phyloP scores from a whole-genome alignment of 2,888 invertebrate genomes.

The Pimpla rufipes region DNA sequence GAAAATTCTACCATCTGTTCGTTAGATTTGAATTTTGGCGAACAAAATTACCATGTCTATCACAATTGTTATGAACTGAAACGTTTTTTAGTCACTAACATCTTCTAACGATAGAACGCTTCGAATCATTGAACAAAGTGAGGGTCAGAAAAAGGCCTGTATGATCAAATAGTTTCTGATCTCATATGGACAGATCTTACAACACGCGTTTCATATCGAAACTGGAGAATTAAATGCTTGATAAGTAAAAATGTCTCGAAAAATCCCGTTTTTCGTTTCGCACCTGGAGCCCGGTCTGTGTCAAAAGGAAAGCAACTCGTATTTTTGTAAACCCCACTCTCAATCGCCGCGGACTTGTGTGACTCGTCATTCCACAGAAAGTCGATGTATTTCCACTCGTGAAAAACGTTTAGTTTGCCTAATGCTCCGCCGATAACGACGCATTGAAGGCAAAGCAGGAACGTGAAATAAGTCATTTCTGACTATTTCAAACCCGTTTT shows the following conservation, averaged over 20 bases:
- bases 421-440: not conserved
- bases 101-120: too few relatives aligned
- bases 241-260: too few relatives aligned
- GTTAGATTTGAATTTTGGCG: not conserved
- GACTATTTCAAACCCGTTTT: not conserved
- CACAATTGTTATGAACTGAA: too few relatives aligned
- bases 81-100: too few relatives aligned
- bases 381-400: slow-evolving; percentile 91
- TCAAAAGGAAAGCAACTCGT: slow-evolving; percentile 55
- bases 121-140: too few relatives aligned
- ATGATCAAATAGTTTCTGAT: too few relatives aligned
- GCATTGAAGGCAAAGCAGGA: slow-evolving; percentile 12
- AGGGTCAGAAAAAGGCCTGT: too few relatives aligned
- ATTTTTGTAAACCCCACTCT: slow-evolving; percentile 81
- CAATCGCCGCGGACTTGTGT: slow-evolving; percentile 87
- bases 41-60: too few relatives aligned
- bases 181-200: not conserved
- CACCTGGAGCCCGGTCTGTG: slow-evolving; percentile 50
- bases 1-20: slow-evolving; percentile 85
- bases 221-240: too few relatives aligned
- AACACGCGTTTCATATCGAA: too few relatives aligned
- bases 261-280: not conserved
- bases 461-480: slow-evolving; percentile 26
- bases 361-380: slow-evolving; percentile 88
- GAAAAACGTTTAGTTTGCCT: slow-evolving; percentile 81